Base-by-base conservation (phyloP, 2,888 invertebrate genomes). In the Diplolepis rosae region DNA sequence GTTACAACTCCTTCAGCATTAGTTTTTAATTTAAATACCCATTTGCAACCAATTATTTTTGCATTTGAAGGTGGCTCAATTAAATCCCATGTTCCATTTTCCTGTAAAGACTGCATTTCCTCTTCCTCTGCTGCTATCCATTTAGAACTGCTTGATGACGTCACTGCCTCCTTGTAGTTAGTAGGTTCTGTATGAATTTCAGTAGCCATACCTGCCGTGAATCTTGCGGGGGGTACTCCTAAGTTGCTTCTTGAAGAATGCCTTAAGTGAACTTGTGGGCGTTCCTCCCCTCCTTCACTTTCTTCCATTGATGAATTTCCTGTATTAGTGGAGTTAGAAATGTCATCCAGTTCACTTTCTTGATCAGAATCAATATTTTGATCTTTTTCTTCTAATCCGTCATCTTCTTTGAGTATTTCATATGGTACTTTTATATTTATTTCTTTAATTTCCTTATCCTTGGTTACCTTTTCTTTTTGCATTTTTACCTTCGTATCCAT, bases 51-150 rank as follows among this genome's bases (percentile, higher is more conserved):
- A 48, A 48, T 48, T 6, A 48, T 48, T 48, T 48, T 48, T 2
- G 48, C 48, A 48, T 48, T 18, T 15, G 15, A 7, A 1, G 48
- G 48, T 48, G 48, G 48, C 18, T 48, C 15, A 4, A 56, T 65
- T 0, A 82, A 50, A 32, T 70, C 72, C 80, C 80, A 81, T 0
- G 79, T 80, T 9, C 72, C 18, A 54, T 80, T 80, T 27, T 70
- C 70, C 4, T 28, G 32, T 4, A 79, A 54, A 4, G 78, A 75
- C 13, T 78, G 68, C 70, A 80, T 79, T 22, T 74, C 74, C 4
- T 79, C 71, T 48, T 48, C 48, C 67, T 78, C 77, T 1, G 76
- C 76, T n/a, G 42, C 61, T 48, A 32, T 51, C 69, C 68, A 72
- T n/a, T 51, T 11, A 48, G 30, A 30, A 39, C 65, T 27, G n/a